Conservation (phyloP, 1,140 invertebrate genomes). For the Cotesia vestalis region DNA sequence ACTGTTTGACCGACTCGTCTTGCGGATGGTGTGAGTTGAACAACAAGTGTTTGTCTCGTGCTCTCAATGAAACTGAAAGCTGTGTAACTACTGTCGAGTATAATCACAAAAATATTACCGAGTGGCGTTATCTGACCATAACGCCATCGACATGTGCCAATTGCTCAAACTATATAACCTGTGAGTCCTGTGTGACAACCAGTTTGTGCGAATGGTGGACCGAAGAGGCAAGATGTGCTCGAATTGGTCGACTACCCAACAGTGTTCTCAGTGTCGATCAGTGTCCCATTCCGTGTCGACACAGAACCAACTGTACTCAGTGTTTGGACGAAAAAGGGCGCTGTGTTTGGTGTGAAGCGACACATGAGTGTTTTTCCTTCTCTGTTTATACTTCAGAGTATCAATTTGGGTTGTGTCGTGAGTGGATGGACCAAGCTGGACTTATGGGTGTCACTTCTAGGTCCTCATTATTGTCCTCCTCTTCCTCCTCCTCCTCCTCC, state of each 20-base stretch:
- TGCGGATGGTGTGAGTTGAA: constrained; percentile 91
- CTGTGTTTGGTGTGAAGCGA: constrained; percentile 95
- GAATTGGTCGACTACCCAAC: constrained; percentile 76
- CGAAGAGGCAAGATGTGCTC: constrained; percentile 82
- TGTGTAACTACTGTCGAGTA: constrained; percentile 65
- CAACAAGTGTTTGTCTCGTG: constrained; percentile 71
- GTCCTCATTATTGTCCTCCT: constrained; percentile 49
- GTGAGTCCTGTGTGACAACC: constrained; percentile 77
- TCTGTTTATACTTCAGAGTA: constrained; percentile 94
- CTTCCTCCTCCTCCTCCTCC: constrained; percentile 47
- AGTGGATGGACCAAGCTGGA: constrained; percentile 87
- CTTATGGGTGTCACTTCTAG: constrained; percentile 62
- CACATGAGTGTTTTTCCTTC: constrained; percentile 91
- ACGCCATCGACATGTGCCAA: constrained; percentile 83
- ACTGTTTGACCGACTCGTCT: constrained; percentile 86
- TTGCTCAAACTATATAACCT: constrained; percentile 89
- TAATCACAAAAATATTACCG: constrained; percentile 56
- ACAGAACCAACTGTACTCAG: constrained; percentile 78
- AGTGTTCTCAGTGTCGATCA: constrained; percentile 72
- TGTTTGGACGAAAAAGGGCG: constrained; percentile 86
- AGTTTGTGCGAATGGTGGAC: constrained; percentile 87
- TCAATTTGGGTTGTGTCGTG: constrained; percentile 89
- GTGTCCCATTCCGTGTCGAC: constrained; percentile 80
- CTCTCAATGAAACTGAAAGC: constrained; percentile 71
- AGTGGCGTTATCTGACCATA: constrained; percentile 83